Percentiles rank a stretch among this genome's conserved stretches.
Conservation (phyloP, 2,888 invertebrate genomes). For the Arge pagana region DNA sequence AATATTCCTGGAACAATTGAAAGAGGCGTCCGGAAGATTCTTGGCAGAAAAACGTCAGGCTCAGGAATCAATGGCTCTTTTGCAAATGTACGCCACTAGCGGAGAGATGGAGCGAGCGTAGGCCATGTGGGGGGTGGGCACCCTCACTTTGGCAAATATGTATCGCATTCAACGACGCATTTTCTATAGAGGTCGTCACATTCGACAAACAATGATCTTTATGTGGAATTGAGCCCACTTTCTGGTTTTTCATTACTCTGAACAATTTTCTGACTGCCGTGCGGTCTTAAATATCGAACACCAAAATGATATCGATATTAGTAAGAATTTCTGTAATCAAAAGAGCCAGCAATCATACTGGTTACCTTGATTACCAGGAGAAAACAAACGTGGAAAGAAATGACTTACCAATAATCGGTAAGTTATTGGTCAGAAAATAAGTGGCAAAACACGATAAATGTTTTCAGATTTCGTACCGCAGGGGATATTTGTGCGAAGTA, state of each 20-base stretch:
- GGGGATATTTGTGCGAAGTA: no score
- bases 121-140: conserved; percentile 58
- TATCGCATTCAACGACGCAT: conserved; percentile 54
- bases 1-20: conserved; percentile 77
- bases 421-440: no score
- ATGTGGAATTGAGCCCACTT: conserved; percentile 55
- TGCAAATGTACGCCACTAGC: conserved; percentile 69
- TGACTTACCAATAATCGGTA: no score
- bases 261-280: not conserved
- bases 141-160: conserved; percentile 56
- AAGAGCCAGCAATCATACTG: no score
- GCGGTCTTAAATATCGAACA: not conserved
- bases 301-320: not conserved
- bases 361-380: no score
- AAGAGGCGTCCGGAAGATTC: conserved; percentile 82
- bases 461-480: no score
- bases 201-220: conserved; percentile 53
- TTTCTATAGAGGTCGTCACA: conserved; percentile 53
- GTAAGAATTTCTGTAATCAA: no score
- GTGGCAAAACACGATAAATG: no score
- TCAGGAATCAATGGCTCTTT: conserved; percentile 83
- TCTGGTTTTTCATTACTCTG: not conserved
- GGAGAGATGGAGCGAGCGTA: conserved; percentile 57
- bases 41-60: conserved; percentile 83
- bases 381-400: no score